These are phyloP conservation scores for Acanthochromis polyacanthus DNA, from an alignment of 2,113 vertebrate genomes.

Conservation along the genomic window DNA sequence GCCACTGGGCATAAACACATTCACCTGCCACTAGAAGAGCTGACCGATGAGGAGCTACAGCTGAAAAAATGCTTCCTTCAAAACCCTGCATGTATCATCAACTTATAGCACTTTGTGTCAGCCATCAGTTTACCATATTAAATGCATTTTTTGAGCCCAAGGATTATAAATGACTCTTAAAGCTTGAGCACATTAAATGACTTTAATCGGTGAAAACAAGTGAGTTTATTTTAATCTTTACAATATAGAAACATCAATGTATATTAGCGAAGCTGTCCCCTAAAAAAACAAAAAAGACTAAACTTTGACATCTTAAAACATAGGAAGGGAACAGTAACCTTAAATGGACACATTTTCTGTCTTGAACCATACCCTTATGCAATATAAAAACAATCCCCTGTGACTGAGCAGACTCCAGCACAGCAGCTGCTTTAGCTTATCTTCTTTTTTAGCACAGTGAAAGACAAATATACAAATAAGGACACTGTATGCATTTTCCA, in stretches of 20 bases:
- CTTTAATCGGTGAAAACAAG: background rate
- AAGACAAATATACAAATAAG: background rate
- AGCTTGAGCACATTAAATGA: background rate
- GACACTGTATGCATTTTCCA: background rate
- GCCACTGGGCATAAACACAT: too few species aligned
- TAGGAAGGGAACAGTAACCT: background rate
- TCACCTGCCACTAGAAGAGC: constrained; percentile 19
- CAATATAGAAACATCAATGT: background rate
- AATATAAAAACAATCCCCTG: background rate
- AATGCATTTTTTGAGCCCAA: background rate
- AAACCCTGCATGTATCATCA: background rate
- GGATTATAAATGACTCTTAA: background rate
- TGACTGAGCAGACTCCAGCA: background rate
- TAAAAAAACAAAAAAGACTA: background rate
- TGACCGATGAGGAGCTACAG: constrained; percentile 1
- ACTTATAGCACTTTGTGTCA: background rate
- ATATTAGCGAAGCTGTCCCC: background rate
- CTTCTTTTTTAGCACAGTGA: constrained; percentile 13
- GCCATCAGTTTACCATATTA: constrained; percentile 3
- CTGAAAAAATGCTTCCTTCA: background rate
- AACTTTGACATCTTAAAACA: background rate
- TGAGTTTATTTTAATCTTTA: background rate
- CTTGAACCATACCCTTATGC: background rate
- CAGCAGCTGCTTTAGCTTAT: background rate
- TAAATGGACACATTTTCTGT: background rate